Percentiles rank a stretch among this genome's conserved stretches.
Conservation (phyloP, 2,113 vertebrate genomes). For the Sylvia atricapilla region DNA sequence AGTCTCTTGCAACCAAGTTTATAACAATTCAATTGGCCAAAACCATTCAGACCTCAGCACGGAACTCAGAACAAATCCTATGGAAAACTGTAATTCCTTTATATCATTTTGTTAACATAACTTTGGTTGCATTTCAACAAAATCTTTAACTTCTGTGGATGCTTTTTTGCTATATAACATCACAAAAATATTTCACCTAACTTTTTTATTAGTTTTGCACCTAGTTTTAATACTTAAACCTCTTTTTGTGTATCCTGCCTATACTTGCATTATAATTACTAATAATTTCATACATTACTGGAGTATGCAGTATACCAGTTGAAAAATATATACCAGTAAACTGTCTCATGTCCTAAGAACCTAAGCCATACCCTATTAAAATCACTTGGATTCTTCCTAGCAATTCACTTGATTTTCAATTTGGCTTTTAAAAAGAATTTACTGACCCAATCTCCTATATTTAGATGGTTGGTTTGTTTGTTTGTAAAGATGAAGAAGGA, state of each 20-base stretch:
- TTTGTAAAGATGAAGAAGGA: background rate
- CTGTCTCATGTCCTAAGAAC: background rate
- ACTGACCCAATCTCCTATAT: background rate
- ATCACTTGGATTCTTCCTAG: background rate
- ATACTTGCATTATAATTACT: background rate
- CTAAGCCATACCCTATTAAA: background rate
- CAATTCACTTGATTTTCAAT: background rate
- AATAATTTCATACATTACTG: background rate
- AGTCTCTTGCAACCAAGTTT: background rate
- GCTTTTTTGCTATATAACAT: background rate
- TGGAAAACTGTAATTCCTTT: background rate
- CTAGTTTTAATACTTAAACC: background rate
- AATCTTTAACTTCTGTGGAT: background rate
- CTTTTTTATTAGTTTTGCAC: background rate
- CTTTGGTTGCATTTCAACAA: background rate
- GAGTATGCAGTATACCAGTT: background rate
- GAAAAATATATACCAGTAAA: background rate
- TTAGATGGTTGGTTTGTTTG: background rate
- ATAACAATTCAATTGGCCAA: background rate
- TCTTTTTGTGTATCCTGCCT: background rate
- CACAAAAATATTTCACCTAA: background rate
- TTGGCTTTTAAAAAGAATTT: background rate
- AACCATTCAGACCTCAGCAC: background rate
- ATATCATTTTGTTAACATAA: background rate
- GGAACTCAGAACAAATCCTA: background rate